A percentile compares a stretch with the other conserved stretches of the same genome.
Conservation (phyloP, 2,113 vertebrate genomes). For the Odobenus rosmarus region DNA sequence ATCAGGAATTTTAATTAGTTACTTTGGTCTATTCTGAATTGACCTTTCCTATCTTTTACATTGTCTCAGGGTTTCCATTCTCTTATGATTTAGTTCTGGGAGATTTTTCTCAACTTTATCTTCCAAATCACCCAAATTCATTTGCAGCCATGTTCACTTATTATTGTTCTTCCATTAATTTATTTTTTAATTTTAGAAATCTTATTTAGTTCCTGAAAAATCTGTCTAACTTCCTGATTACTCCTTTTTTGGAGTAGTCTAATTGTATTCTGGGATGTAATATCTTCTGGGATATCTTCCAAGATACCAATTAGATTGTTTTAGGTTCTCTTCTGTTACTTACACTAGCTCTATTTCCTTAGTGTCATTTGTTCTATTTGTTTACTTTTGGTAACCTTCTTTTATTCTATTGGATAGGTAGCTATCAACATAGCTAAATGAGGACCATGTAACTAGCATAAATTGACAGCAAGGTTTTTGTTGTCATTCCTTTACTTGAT, state of each 20-base stretch:
- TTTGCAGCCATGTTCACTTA: not conserved
- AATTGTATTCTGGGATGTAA: not conserved
- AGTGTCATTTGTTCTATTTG: not conserved
- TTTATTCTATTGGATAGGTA: not conserved
- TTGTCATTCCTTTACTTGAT: not conserved
- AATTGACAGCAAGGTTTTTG: not conserved
- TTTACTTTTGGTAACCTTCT: not conserved
- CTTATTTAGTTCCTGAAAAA: slow-evolving; percentile 23
- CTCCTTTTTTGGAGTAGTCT: not conserved
- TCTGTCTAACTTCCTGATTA: slow-evolving; percentile 1
- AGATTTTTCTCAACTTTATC: slow-evolving; percentile 3
- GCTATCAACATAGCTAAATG: not conserved
- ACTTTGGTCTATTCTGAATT: slow-evolving; percentile 4
- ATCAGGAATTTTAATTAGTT: slow-evolving; percentile 30
- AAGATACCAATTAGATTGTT: not conserved
- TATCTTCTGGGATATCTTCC: not conserved
- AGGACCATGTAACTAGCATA: not conserved
- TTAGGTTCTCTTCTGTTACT: not conserved
- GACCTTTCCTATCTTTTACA: not conserved
- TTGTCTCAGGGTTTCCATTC: not conserved
- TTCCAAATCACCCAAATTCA: slow-evolving; percentile 28
- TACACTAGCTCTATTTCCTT: not conserved
- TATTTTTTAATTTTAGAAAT: not conserved
- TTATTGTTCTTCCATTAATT: slow-evolving; percentile 9
- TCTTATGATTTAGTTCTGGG: not conserved